Evolutionary conservation across 35 echinoderm and acorn worm genomes (phyloP), one percentile per base, ranked within the genome.

Genomic region (Nesometra sesokonis): DNA sequence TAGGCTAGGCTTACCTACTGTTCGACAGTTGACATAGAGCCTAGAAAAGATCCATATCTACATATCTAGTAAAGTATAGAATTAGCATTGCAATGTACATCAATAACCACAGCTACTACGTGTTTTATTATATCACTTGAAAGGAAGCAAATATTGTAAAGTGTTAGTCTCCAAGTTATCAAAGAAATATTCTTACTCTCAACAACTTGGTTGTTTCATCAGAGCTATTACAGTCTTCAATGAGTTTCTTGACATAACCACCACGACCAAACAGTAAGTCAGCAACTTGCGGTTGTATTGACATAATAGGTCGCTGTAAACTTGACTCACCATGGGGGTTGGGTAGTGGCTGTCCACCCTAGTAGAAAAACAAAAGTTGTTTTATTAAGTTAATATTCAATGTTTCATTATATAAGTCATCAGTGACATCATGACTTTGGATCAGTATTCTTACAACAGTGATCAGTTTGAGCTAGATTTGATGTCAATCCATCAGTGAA

Each of bases 171-270:
- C 5, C 38, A 43, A 7, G 38, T 15, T 43, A 43, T 15, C 15
- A 43, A 4, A 43, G 5, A 43, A 43, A 43, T 43, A 67, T 43
- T 77, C 84, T 57, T 93, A 99, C 96, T 82, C 93, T 91, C 5
- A 99, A 86, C 37, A 99, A 89, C 79, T 92, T 99, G 40, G 92
- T 91, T 46, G 96, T 99, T 83, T 99, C 96, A 39, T 99, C 96
- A 19, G 92, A 91, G 79, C 90, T 99, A 84, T 99, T 99, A 79
- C 96, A 99, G 47, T 99, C 96, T 93, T 99, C 96, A 35, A 99
- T 99, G 36, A 99, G 96, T 78, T 99, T 99, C 90, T 99, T 99
- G 93, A 99, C 93, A 79, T 99, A 99, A 21, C 93, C 92, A 33
- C 92, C 96, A 85, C 96, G 86, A 5, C 90, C 91, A 90, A 92